Base-by-base conservation (phyloP, 2,113 vertebrate genomes). In the Podarcis cretensis region DNA sequence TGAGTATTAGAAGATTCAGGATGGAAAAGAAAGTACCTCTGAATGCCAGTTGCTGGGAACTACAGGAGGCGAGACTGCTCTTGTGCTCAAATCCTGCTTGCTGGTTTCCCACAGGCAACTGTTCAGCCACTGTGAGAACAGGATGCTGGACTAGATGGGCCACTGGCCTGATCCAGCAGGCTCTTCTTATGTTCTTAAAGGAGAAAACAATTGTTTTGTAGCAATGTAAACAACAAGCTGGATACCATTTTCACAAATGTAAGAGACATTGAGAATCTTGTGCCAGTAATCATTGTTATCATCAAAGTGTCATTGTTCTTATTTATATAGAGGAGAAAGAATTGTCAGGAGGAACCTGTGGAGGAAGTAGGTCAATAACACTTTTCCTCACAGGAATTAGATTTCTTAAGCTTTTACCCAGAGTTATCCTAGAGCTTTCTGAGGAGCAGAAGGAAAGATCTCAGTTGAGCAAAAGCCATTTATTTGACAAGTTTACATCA, bases 121-220 rank as follows among this genome's bases (percentile, higher is more conserved):
- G 43, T 43, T 43, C 43, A 43, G 43, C 6, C 43, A 43, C 43
- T 43, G 43, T 43, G 43, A 43, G 43, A 43, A 43, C 43, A 43
- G 43, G 43, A 43, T 43, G 43, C 6, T 43, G 43, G 43, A 43
- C 43, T 43, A 43, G 43, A 9, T 2, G 43, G 43, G 8, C 43
- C 43, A 48, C 43, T 10, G 43, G 43, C 8, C 43, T 48, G 43
- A 48, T 48, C 43, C 43, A 48, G 43, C 43, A 10, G 43, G 43
- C 40, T 43, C 40, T 43, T 6, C 40, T 43, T 43, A 43, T 43
- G 40, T 43, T 43, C 43, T 43, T 43, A 69, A 63, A 86, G 20
- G 10, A 79, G 20, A 40, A 79, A 86, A 69, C 59, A 79, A 66
- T 40, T 40, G 6, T 93, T 74, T 57, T 16, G 65, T 66, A 92